Evolutionary conservation across 53 echinoderm and acorn worm genomes (phyloP).

Genomic region (Patiria pectinifera): DNA sequence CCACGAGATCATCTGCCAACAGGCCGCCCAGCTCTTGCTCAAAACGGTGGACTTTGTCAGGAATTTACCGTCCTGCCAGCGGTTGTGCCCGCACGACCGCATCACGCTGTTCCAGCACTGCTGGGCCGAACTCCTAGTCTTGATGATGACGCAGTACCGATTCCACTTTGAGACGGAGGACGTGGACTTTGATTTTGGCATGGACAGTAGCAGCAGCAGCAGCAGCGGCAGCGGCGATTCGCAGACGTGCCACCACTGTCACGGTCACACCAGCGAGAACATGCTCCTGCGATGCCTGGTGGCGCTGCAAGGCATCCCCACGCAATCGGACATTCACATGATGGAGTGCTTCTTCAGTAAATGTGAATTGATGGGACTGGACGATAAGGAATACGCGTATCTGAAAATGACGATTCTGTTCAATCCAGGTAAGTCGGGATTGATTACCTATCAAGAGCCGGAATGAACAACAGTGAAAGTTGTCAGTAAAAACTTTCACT

Average conservation of each 20-base stretch:
- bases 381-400: conserved; percentile 99
- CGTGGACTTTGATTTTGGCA: conserved; percentile 55
- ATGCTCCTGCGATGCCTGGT: conserved; percentile 92
- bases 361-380: conserved; percentile 90
- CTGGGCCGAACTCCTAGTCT: conserved; percentile 97
- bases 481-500: conserved; percentile 13
- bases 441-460: not conserved
- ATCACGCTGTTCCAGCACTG: conserved; percentile 88
- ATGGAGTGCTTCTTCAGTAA: conserved; percentile 95
- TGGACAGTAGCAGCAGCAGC: conserved; percentile 58
- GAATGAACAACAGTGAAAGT: not conserved
- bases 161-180: conserved; percentile 91
- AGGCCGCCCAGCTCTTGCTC: conserved; percentile 92
- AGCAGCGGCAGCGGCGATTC: conserved; percentile 8
- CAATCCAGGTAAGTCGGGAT: conserved; percentile 88
- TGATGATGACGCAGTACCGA: conserved; percentile 93
- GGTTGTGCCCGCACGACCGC: conserved; percentile 82
- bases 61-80: conserved; percentile 81
- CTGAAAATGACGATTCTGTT: conserved; percentile 95
- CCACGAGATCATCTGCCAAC: conserved; percentile 85
- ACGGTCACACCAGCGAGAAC: conserved; percentile 73
- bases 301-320: conserved; percentile 94
- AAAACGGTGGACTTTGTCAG: conserved; percentile 96
- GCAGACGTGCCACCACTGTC: conserved; percentile 61
- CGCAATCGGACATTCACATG: conserved; percentile 87